Conservation (phyloP, 1,140 invertebrate species). For the Bombus affinis region DNA sequence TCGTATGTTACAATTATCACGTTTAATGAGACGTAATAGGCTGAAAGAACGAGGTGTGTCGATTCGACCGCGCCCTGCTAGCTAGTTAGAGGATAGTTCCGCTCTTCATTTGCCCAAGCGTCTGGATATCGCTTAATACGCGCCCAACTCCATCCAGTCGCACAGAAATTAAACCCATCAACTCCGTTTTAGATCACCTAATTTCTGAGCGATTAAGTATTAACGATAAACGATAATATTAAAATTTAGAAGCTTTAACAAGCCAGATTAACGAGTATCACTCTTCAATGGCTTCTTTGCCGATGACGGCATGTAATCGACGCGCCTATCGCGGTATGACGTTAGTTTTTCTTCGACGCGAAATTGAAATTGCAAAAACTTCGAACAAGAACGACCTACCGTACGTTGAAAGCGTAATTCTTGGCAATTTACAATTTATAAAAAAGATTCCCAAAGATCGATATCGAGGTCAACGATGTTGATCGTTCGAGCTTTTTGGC, state of each 20-base stretch:
- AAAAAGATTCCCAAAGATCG: neutral
- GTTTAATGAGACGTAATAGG: neutral
- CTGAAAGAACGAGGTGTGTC: neutral
- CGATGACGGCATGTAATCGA: too few species aligned
- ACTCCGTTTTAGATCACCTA: too few species aligned
- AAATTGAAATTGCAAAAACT: too few species aligned
- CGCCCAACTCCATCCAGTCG: too few species aligned
- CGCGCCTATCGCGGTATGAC: too few species aligned
- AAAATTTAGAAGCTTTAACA: neutral
- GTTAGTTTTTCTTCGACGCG: too few species aligned
- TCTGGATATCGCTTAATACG: neutral
- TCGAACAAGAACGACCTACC: too few species aligned
- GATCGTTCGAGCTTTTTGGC: neutral
- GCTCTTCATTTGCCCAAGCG: neutral
- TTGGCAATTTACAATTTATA: too few species aligned
- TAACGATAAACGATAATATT: neutral
- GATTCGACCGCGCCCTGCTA: too few species aligned
- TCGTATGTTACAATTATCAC: neutral
- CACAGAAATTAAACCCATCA: neutral
- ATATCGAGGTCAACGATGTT: neutral
- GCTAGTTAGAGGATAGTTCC: neutral
- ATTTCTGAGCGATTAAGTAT: fast-evolving
- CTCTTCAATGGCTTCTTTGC: neutral
- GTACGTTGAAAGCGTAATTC: too few species aligned
- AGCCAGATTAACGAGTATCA: neutral